These are phyloP conservation scores for Tachina fera DNA, from an alignment of 2,888 invertebrate species.

Conservation along the genomic window DNA sequence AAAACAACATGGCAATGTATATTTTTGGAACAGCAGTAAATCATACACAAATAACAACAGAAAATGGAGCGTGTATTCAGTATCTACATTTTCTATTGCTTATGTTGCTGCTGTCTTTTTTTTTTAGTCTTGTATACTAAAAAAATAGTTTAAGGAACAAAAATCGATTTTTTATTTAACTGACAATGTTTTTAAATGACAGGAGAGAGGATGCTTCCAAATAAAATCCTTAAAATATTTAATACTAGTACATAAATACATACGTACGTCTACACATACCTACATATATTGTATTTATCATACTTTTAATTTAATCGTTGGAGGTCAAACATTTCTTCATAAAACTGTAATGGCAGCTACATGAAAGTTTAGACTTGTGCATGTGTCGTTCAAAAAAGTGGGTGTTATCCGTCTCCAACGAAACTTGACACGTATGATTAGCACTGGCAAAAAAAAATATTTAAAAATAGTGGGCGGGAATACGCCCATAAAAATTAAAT, in stretches of 20 bases:
- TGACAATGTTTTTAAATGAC: conserved; percentile 30
- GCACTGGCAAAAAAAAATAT: no score
- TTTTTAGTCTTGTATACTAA: not conserved
- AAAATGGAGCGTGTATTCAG: conserved; percentile 70
- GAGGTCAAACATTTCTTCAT: conserved; percentile 55
- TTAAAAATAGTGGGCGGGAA: no score
- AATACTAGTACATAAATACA: not conserved
- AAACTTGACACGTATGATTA: no score
- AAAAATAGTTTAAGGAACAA: not conserved
- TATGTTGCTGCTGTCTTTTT: conserved; percentile 22
- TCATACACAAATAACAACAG: conserved; percentile 65
- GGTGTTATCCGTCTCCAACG: no score
- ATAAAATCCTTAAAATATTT: conserved; percentile 39
- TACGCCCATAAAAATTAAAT: no score
- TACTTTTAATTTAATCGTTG: conserved; percentile 58
- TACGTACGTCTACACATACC: no score
- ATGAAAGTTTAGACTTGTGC: conserved; percentile 18
- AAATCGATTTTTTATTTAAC: conserved; percentile 56
- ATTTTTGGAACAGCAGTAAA: conserved; percentile 70
- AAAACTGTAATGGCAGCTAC: conserved; percentile 50
- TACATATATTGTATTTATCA: conserved; percentile 5
- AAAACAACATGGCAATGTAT: conserved; percentile 69
- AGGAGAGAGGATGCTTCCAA: conserved; percentile 3
- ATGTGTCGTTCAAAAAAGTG: conserved; percentile 1
- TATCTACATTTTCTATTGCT: conserved; percentile 6